These are phyloP conservation scores for Drosophila koepferae DNA, from an alignment of 2,888 invertebrate species.

Conservation along the genomic window DNA sequence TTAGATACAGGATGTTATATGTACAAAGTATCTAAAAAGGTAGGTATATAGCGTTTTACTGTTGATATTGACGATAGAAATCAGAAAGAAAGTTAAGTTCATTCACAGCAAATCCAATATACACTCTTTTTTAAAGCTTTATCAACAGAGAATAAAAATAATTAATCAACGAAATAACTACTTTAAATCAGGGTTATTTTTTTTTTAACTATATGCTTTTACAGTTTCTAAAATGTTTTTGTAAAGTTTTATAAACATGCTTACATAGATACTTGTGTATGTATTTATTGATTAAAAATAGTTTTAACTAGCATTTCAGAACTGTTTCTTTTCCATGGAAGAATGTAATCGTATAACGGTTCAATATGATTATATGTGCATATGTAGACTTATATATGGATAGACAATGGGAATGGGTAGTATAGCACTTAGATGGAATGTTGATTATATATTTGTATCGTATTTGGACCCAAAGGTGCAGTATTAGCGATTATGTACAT, in stretches of 20 bases:
- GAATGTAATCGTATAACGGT: constrained; percentile 28
- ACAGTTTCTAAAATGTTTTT: constrained; percentile 3
- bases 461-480: constrained; percentile 69
- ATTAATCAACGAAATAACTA: constrained; percentile 2
- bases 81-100: background rate
- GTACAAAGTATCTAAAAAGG: background rate
- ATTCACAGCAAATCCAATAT: background rate
- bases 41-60: background rate
- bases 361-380: constrained; percentile 24
- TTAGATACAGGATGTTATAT: background rate
- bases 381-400: constrained; percentile 32
- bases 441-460: constrained; percentile 40
- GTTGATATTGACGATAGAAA: background rate
- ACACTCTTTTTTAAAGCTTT: too few species aligned
- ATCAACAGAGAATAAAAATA: background rate
- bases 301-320: constrained; percentile 19
- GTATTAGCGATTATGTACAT: constrained; percentile 35
- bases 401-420: constrained; percentile 54
- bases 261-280: constrained; percentile 8
- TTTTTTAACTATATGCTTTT: background rate
- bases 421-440: constrained; percentile 52
- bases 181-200: background rate
- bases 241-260: constrained; percentile 19
- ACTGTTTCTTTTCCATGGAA: constrained; percentile 24
- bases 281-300: constrained; percentile 12